Conservation (phyloP, 2,113 vertebrate species). For the Speoplatyrhinus poulsoni region DNA sequence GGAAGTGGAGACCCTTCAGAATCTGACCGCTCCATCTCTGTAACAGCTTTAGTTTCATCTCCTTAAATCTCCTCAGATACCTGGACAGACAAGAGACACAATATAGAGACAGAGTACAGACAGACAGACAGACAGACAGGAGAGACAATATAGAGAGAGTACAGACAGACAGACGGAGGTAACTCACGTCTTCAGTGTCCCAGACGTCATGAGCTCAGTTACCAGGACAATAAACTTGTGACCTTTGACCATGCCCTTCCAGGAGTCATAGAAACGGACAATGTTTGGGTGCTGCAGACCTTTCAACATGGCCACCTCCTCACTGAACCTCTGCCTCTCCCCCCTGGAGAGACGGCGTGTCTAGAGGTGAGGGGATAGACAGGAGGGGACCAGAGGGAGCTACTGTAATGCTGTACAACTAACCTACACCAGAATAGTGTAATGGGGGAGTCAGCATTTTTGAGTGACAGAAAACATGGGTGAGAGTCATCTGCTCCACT, state of each 20-base stretch:
- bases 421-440: too few relatives aligned
- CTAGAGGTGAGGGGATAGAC: slow-evolving; percentile 58
- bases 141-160: not conserved
- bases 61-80: slow-evolving; percentile 88
- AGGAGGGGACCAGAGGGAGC: too few relatives aligned
- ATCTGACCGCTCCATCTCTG: slow-evolving; percentile 90
- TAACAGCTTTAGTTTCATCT: slow-evolving; percentile 90
- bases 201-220: slow-evolving; percentile 95
- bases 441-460: too few relatives aligned
- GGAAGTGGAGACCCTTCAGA: slow-evolving; percentile 88
- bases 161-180: not conserved
- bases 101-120: not conserved
- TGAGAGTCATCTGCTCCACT: too few relatives aligned
- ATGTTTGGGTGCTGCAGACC: slow-evolving; percentile 95
- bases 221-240: slow-evolving; percentile 90
- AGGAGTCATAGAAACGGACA: slow-evolving; percentile 94
- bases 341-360: slow-evolving; percentile 83
- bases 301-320: slow-evolving; percentile 96
- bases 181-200: slow-evolving; percentile 94
- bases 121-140: not conserved
- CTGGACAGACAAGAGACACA: slow-evolving; percentile 51
- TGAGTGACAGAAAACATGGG: too few relatives aligned
- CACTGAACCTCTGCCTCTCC: slow-evolving; percentile 88
- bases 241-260: slow-evolving; percentile 86
- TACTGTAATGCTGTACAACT: too few relatives aligned